Evolutionary conservation across 2,888 invertebrate species (phyloP), one percentile per base, ranked within the genome.

Genomic region (Mimumesa dahlbomi): DNA sequence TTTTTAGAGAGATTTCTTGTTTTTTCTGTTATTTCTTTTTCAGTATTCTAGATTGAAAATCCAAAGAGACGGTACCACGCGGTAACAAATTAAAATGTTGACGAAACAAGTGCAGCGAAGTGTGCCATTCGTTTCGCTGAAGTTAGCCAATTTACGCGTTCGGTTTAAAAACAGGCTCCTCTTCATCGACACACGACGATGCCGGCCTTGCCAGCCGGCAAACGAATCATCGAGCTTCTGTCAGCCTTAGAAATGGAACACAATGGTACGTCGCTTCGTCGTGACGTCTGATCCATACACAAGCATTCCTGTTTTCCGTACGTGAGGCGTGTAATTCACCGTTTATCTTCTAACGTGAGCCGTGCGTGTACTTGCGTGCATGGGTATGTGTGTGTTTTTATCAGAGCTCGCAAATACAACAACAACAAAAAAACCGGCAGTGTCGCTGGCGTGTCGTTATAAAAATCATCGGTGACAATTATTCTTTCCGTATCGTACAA

Each of bases 211-310:
- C 54, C 36, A 52, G 48, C 49, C 40, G 38, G 48, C 63, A 34
- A 66, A 66, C 66, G 64, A 66, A 77, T 69, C 74, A 72, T 75
- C 57, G 75, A 75, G 73, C 73, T 79, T 75, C 79, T 76, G 73
- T 73, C 79, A 75, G 54, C 66, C 64, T 67, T 73, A 75, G 70
- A 75, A 75, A 64, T 46, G 56, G 34, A 58, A 25, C 46, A 77
- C 75, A 77, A 77, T 77, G 49, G 54, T 7, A 34, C 59, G 40
- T 50, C 64, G 54, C 70, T 68, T 46, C n/a, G n/a, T 67, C 65
- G 56, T 45, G 69, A 65, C 68, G 63, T 58, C 57, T 58, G 61
- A 52, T 57, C 61, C 63, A 42, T 34, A 40, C 40, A 67, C 42
- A 31, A 38, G 63, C 43, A 62, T 56, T 54, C 57, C 40, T 34